Evolutionary conservation across 2,113 vertebrate species (phyloP).

Genomic region (Hirundichthys speculiger): DNA sequence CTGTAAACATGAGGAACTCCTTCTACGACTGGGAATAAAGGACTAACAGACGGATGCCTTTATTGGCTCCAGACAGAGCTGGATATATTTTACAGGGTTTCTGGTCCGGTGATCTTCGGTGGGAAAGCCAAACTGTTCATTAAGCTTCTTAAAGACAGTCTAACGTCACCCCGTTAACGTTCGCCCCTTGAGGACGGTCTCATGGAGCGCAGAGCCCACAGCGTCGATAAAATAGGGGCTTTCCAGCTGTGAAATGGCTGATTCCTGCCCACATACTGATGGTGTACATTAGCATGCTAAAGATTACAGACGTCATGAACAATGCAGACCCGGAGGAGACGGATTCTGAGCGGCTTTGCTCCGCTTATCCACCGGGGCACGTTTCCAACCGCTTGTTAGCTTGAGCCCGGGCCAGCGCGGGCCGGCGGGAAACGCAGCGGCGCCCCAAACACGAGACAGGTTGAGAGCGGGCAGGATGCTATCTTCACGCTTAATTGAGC

Average conservation of each 20-base stretch:
- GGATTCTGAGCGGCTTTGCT: neutral
- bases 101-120: slow-evolving; percentile 30
- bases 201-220: neutral
- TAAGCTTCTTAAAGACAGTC: neutral
- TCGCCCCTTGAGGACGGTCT: neutral
- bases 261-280: neutral
- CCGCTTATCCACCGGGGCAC: neutral
- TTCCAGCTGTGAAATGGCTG: neutral
- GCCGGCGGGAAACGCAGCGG: too few species aligned
- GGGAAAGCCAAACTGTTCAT: neutral
- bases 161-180: slow-evolving; percentile 6
- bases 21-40: neutral
- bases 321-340: neutral
- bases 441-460: too few species aligned
- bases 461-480: too few species aligned
- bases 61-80: slow-evolving; percentile 8
- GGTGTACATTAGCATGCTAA: neutral
- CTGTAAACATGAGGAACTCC: neutral
- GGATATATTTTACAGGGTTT: slow-evolving; percentile 8
- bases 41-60: neutral
- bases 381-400: neutral
- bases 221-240: neutral
- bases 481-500: too few species aligned
- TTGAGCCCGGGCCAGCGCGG: too few species aligned
- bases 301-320: neutral